Percentiles rank a stretch among this genome's conserved stretches.
Conservation (phyloP, 2,113 vertebrate species). For the Pygathrix nemaeus region DNA sequence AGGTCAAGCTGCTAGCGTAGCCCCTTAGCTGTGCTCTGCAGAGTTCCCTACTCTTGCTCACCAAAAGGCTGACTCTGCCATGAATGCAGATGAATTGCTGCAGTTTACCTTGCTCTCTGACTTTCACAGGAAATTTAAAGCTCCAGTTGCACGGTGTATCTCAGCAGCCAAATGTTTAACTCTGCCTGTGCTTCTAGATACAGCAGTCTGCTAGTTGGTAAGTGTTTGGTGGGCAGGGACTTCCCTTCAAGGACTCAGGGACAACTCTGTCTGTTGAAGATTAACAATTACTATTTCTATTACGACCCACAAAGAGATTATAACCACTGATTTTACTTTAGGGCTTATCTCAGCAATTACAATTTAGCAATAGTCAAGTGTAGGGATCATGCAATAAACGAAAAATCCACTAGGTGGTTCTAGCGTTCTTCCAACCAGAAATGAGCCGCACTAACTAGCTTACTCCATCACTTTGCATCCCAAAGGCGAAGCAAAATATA, state of each 20-base stretch:
- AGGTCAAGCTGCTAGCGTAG: background rate
- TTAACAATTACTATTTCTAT: background rate
- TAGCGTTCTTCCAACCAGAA: slow-evolving; percentile 80
- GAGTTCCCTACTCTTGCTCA: background rate
- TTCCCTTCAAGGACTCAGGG: background rate
- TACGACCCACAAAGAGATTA: slow-evolving; percentile 13
- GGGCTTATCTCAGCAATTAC: background rate
- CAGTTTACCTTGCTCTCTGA: background rate
- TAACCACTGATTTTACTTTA: background rate
- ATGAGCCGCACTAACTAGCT: fast-evolving
- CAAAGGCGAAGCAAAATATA: background rate
- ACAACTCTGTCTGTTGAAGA: background rate
- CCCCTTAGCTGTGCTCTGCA: background rate
- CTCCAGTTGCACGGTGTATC: background rate
- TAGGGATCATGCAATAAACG: slow-evolving; percentile 74
- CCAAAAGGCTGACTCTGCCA: background rate
- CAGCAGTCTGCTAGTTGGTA: background rate
- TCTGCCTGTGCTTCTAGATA: background rate
- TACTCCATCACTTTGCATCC: background rate
- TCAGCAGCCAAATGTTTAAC: background rate
- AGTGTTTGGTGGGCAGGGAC: background rate
- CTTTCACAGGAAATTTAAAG: background rate
- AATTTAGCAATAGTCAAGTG: background rate
- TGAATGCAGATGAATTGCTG: background rate
- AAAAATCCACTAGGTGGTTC: slow-evolving; percentile 86